These are phyloP conservation scores for Eupleurogrammus muticus DNA, from an alignment of 2,797 vertebrate species.

Conservation along the genomic window DNA sequence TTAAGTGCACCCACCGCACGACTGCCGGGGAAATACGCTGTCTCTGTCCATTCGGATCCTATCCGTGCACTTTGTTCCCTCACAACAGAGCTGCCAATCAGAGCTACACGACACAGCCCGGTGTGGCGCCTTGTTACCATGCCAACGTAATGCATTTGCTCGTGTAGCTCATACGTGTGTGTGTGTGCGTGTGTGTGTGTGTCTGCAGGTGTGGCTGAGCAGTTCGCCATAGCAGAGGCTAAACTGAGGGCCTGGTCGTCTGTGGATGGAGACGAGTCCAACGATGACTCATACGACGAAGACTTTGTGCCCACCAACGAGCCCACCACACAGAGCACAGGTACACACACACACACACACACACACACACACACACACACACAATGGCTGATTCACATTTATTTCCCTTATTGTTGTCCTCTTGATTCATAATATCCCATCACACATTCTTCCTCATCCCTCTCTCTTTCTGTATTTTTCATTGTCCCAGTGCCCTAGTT, in stretches of 20 bases:
- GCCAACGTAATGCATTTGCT: slow-evolving; percentile 39
- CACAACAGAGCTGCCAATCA: slow-evolving; percentile 37
- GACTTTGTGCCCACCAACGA: slow-evolving; percentile 90
- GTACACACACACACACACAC: slow-evolving; percentile 59
- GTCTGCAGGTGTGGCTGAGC: slow-evolving; percentile 91
- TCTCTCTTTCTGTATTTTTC: slow-evolving; percentile 28
- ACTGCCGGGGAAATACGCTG: slow-evolving; percentile 13
- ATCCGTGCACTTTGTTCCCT: slow-evolving; percentile 20
- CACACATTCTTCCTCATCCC: slow-evolving; percentile 21
- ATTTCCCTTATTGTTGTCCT: slow-evolving; percentile 22
- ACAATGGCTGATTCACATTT: slow-evolving; percentile 29
- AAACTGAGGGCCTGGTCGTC: slow-evolving; percentile 98
- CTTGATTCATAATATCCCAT: slow-evolving; percentile 8
- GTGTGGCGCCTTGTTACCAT: slow-evolving; percentile 56
- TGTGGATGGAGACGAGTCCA: slow-evolving; percentile 95
- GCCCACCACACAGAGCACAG: slow-evolving; percentile 85
- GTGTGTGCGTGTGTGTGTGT: slow-evolving; percentile 43
- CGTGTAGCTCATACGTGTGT: slow-evolving; percentile 78
- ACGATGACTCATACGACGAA: slow-evolving; percentile 96
- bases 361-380: slow-evolving; percentile 26
- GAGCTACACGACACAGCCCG: slow-evolving; percentile 18
- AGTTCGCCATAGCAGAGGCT: slow-evolving; percentile 97
- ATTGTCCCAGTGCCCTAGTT: slow-evolving; percentile 84
- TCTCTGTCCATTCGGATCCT: slow-evolving; percentile 12
- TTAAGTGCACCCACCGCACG: slow-evolving; percentile 18